phyloP scores from a whole-genome alignment of 2,113 vertebrate genomes.

The Perca flavescens region DNA sequence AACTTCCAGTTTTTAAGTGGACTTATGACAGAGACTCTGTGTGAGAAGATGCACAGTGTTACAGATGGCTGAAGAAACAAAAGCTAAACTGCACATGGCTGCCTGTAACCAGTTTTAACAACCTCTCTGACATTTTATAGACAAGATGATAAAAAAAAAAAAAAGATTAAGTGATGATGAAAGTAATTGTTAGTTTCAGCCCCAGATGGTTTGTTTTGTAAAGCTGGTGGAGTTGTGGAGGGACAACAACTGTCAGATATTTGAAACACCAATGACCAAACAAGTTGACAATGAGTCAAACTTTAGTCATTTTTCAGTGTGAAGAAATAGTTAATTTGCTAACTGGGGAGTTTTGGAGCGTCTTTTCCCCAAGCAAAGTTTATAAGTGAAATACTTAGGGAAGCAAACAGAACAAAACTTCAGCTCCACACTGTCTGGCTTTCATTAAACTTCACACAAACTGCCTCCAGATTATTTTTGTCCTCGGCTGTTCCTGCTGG shows the following conservation, averaged over 20 bases:
- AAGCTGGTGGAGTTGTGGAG: too few relatives aligned
- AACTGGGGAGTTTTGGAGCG: too few relatives aligned
- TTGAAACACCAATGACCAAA: too few relatives aligned
- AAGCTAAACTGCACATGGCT: too few relatives aligned
- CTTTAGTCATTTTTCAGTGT: not conserved
- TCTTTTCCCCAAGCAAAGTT: not conserved
- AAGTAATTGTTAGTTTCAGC: not conserved
- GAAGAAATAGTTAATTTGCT: not conserved
- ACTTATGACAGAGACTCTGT: too few relatives aligned
- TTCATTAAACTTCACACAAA: slow-evolving; percentile 25
- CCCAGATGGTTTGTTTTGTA: not conserved
- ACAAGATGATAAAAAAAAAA: not conserved
- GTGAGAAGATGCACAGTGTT: too few relatives aligned
- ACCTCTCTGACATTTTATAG: too few relatives aligned
- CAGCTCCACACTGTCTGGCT: slow-evolving; percentile 3
- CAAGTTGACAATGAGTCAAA: not conserved
- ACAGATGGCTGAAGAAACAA: too few relatives aligned
- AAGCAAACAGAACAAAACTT: not conserved
- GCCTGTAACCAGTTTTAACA: too few relatives aligned
- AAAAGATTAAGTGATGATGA: not conserved
- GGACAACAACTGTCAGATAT: too few relatives aligned
- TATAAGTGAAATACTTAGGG: not conserved
- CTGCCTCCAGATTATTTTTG: slow-evolving; percentile 47
- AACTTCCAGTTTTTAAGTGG: too few relatives aligned
- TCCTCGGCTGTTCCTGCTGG: slow-evolving; percentile 41